Evolutionary conservation across 2,888 invertebrate species (phyloP).

Genomic region (Globia sparganii): DNA sequence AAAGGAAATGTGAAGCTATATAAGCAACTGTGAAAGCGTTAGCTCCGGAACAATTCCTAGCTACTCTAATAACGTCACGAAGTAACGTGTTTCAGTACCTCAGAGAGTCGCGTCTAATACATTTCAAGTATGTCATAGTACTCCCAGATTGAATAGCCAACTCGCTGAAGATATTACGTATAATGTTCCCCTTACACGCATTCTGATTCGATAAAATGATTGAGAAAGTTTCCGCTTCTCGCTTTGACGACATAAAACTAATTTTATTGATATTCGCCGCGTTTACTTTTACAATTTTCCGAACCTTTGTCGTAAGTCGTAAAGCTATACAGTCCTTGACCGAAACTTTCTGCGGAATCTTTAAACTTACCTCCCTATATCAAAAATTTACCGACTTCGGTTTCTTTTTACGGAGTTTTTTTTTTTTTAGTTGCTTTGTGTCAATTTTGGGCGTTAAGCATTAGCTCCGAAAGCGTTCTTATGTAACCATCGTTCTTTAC

Average conservation of each 20-base stretch:
- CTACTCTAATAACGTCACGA: slow-evolving; percentile 38
- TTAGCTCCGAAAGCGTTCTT: slow-evolving; percentile 45
- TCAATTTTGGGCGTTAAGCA: slow-evolving; percentile 58
- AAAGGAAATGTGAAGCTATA: slow-evolving; percentile 21
- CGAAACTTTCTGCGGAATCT: slow-evolving; percentile 72
- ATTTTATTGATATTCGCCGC: slow-evolving; percentile 75
- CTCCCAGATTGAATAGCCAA: slow-evolving; percentile 52
- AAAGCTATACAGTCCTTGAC: slow-evolving; percentile 75
- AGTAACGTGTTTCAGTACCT: slow-evolving; percentile 50
- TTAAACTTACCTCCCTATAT: slow-evolving; percentile 68
- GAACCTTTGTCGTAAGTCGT: slow-evolving; percentile 69
- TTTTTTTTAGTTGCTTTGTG: slow-evolving; percentile 51
- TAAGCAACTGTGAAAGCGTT: slow-evolving; percentile 23
- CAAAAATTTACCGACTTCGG: slow-evolving; percentile 72
- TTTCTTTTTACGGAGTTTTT: slow-evolving; percentile 67
- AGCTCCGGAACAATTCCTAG: slow-evolving; percentile 30
- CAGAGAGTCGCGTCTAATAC: slow-evolving; percentile 45
- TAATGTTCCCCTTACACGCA: slow-evolving; percentile 56
- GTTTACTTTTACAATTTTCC: slow-evolving; percentile 72
- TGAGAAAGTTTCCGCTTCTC: slow-evolving; percentile 69
- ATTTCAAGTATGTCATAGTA: slow-evolving; percentile 54
- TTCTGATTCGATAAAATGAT: slow-evolving; percentile 69
- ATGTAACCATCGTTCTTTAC: slow-evolving; percentile 61
- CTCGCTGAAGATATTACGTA: slow-evolving; percentile 53
- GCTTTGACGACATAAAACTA: slow-evolving; percentile 73